Evolutionary conservation across 2,888 invertebrate species (phyloP).

Genomic region (Eristalinus aeneus): DNA sequence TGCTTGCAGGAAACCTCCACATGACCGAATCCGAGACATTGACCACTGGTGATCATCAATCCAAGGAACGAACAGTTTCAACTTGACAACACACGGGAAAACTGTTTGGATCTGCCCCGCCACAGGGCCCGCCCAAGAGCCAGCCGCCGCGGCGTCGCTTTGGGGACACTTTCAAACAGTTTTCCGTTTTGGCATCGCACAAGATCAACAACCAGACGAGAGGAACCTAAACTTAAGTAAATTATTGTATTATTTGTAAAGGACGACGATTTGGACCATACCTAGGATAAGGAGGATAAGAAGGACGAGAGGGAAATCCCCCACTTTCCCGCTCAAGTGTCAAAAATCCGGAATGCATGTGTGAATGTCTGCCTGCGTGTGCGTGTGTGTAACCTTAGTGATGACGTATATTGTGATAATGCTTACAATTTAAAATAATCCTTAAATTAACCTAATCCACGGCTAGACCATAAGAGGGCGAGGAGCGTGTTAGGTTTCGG

Average conservation of each 20-base stretch:
- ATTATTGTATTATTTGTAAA: conserved; percentile 61
- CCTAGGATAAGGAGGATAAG: conserved; percentile 1
- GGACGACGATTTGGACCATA: neutral
- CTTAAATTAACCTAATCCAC: conserved; percentile 27
- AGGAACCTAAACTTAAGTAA: conserved; percentile 49
- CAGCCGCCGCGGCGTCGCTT: neutral
- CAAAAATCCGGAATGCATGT: neutral
- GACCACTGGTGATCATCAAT: conserved; percentile 78
- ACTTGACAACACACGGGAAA: conserved; percentile 54
- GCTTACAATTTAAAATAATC: conserved; percentile 52
- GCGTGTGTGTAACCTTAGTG: conserved; percentile 60
- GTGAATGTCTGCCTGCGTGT: neutral
- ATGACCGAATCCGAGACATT: conserved; percentile 79
- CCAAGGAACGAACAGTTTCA: neutral
- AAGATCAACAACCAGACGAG: conserved; percentile 50
- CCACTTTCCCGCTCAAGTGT: neutral
- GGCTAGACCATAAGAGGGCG: conserved; percentile 3
- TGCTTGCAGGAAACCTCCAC: conserved; percentile 78
- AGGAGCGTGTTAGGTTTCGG: neutral
- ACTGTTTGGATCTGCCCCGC: conserved; percentile 59
- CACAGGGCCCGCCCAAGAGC: too few species aligned
- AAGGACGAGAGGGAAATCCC: neutral
- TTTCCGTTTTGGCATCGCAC: conserved; percentile 56
- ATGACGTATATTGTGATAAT: conserved; percentile 70
- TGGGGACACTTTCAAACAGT: conserved; percentile 64